Conservation (phyloP, 2,888 invertebrate genomes). For the Bruchidius siliquastri region DNA sequence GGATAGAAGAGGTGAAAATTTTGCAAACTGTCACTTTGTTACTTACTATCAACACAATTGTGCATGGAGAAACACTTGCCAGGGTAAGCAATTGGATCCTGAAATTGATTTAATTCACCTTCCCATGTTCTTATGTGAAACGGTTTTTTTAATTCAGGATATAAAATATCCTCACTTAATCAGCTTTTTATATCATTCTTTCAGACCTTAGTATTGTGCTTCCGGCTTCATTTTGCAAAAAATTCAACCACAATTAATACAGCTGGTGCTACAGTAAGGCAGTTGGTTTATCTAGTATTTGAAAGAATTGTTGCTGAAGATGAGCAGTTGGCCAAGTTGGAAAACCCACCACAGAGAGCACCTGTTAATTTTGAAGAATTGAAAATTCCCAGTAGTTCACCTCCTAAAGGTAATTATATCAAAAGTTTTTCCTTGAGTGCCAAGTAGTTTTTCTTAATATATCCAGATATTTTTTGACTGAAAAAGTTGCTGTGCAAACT, state of each 20-base stretch:
- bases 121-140: too few relatives aligned
- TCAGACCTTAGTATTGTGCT: slow-evolving; percentile 90
- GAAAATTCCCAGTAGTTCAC: slow-evolving; percentile 67
- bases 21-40: slow-evolving; percentile 92
- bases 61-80: slow-evolving; percentile 90
- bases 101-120: too few relatives aligned
- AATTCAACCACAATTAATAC: slow-evolving; percentile 95
- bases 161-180: too few relatives aligned
- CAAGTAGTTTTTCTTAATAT: too few relatives aligned
- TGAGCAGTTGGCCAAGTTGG: slow-evolving; percentile 46
- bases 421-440: too few relatives aligned
- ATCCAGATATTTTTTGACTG: too few relatives aligned
- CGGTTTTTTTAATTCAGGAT: too few relatives aligned
- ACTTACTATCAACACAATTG: slow-evolving; percentile 91
- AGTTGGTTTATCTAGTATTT: slow-evolving; percentile 88
- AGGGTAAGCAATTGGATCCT: slow-evolving; percentile 75
- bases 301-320: slow-evolving; percentile 78
- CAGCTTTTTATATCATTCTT: slow-evolving; percentile 17
- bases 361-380: slow-evolving; percentile 74
- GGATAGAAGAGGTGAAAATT: slow-evolving; percentile 92
- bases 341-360: slow-evolving; percentile 31
- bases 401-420: slow-evolving; percentile 59
- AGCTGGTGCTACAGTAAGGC: slow-evolving; percentile 95
- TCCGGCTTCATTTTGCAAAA: slow-evolving; percentile 92
- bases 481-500: too few relatives aligned